Conservation (phyloP, 1,140 invertebrate species). For the Magallana gigas region DNA sequence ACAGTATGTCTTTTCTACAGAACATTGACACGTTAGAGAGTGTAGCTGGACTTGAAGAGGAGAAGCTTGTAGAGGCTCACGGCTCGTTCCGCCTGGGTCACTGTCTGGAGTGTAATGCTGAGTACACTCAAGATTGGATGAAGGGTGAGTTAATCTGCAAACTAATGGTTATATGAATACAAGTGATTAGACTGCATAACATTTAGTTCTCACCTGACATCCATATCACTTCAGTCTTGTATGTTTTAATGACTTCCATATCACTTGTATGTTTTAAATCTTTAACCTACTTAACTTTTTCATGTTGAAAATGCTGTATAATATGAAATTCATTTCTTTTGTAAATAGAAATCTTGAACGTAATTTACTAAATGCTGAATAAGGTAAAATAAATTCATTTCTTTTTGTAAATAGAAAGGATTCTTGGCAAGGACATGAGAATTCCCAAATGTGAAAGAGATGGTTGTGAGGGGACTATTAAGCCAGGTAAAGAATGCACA, state of each 20-base stretch:
- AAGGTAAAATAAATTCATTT: background rate
- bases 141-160: conserved; percentile 81
- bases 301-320: no score
- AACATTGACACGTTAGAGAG: conserved; percentile 97
- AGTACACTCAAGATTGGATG: conserved; percentile 91
- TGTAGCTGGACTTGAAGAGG: conserved; percentile 89
- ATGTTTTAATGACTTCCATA: no score
- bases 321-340: no score
- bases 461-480: conserved; percentile 87
- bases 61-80: conserved; percentile 95
- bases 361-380: no score
- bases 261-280: no score
- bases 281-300: no score
- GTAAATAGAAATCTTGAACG: no score
- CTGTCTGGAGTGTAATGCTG: conserved; percentile 88
- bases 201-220: no score
- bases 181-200: no score
- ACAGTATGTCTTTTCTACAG: conserved; percentile 79
- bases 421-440: conserved; percentile 84
- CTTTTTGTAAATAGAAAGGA: conserved; percentile 83
- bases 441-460: conserved; percentile 87
- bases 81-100: conserved; percentile 94
- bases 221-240: no score
- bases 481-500: conserved; percentile 82
- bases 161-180: background rate